Evolutionary conservation across 1,140 invertebrate genomes (phyloP), one percentile per base, ranked within the genome.

Genomic region (Drosophila ambigua): DNA sequence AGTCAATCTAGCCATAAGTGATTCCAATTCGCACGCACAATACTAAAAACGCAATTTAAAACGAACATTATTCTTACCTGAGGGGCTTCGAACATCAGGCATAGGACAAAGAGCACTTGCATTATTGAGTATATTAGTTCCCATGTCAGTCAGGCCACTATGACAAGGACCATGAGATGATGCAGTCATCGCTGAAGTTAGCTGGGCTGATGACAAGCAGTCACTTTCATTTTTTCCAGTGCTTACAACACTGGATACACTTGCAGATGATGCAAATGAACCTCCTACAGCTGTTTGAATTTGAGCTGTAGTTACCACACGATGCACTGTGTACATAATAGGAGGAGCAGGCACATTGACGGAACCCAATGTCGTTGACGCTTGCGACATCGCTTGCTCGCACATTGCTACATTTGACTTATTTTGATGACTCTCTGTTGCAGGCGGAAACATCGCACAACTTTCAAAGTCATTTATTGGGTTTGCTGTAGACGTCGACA

Each of bases 251-350:
- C 87, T 91, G 13, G 91, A 91, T 2, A 92, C 87, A 43, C 89
- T 92, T 15, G 91, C 89, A n/a, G 91, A 90, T 15, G 91, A 90
- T n/a, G 91, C 87, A 45, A 90, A 91, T 28, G 90, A 91, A 51
- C 78, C 91, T 44, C 88, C 90, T n/a, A 69, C 77, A 6, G 90
- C 88, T 20, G 89, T 91, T 57, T 92, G 91, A 50, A 92, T 92
- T 61, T 92, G 91, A 11, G 91, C 90, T 48, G 91, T 92, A 35
- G 91, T 92, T 35, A 92, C 90, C 44, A 92, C 91, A 13, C 91
- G 82, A 60, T 92, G 91, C 35, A 92, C 91, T 20, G 91, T 92
- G 52, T 92, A 92, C 80, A 92, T 83, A 24, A 92, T 74, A 11
- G 91, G 89, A n/a, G 90, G 90, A 53, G 66, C 77, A 49, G 80